Percentiles rank a stretch among this genome's conserved stretches.
Conservation (phyloP, 2,113 vertebrate species). For the Microcebus lehilahytsara region DNA sequence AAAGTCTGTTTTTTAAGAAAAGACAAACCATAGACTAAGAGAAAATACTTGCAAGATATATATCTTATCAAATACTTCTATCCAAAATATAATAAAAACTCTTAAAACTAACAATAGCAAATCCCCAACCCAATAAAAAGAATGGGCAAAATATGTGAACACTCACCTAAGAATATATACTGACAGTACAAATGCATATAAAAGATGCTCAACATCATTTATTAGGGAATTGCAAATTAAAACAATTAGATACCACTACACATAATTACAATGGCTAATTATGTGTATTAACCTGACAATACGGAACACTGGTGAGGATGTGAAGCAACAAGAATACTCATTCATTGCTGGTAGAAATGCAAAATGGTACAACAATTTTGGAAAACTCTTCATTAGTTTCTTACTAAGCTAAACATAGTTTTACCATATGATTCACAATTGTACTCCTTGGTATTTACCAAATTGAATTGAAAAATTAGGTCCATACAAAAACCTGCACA, state of each 20-base stretch:
- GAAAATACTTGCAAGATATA: background rate
- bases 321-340: background rate
- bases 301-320: background rate
- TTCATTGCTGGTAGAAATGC: background rate
- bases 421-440: background rate
- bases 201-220: background rate
- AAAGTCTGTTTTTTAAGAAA: background rate
- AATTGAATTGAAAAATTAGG: background rate
- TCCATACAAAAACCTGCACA: background rate
- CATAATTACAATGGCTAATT: background rate
- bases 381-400: background rate
- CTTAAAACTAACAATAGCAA: background rate
- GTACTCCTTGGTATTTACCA: background rate
- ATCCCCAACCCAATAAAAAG: background rate
- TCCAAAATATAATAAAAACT: background rate
- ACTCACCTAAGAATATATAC: background rate
- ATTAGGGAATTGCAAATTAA: background rate
- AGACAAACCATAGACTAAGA: background rate
- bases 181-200: background rate
- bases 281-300: background rate
- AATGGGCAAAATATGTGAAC: background rate
- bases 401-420: background rate
- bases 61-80: background rate
- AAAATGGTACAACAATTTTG: background rate
- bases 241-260: background rate